Conservation (phyloP, 2,113 vertebrate genomes). For the Cygnus buccinator region DNA sequence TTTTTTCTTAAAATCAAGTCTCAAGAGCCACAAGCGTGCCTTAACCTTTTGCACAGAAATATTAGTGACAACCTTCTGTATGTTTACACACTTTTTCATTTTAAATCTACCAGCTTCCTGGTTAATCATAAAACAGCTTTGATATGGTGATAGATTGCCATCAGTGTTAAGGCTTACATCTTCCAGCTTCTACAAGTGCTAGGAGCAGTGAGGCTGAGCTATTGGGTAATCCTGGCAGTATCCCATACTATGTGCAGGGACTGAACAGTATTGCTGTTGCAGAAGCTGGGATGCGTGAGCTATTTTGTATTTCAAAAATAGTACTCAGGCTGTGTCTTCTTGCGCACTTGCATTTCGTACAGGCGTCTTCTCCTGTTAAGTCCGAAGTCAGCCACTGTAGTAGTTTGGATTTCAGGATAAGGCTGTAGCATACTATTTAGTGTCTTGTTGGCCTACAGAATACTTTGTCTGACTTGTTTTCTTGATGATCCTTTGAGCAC, state of each 20-base stretch:
- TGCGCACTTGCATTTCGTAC: neutral
- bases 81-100: neutral
- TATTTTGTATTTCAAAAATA: neutral
- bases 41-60: neutral
- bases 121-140: neutral
- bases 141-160: neutral
- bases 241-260: neutral
- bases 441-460: neutral
- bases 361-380: neutral
- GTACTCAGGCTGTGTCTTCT: neutral
- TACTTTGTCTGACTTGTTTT: neutral
- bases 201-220: neutral
- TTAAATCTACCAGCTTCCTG: neutral
- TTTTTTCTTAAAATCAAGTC: neutral
- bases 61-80: neutral
- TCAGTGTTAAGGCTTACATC: neutral
- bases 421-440: neutral
- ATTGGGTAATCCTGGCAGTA: neutral
- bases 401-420: neutral
- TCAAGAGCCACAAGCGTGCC: neutral
- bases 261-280: neutral
- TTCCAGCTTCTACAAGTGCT: neutral
- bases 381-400: neutral
- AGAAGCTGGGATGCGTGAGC: neutral
- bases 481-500: neutral